Base-by-base conservation (phyloP, 2,888 invertebrate species). In the Pristionchus maxplancki region DNA sequence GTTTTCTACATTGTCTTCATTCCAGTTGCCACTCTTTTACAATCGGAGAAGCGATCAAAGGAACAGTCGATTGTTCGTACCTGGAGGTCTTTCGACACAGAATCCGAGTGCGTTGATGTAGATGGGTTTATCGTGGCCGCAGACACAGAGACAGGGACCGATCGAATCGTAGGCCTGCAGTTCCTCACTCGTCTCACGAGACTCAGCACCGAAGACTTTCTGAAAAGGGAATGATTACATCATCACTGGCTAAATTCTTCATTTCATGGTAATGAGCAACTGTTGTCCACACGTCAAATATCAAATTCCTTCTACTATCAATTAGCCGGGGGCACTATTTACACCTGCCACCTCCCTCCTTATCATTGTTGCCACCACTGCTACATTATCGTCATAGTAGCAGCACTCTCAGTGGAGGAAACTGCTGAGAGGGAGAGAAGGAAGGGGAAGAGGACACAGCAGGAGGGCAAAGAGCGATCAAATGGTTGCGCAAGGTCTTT, bases 21-120 rank as follows among this genome's bases (percentile, higher is more conserved):
- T 8, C 13, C 15, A 53, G 53, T 53, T 53, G 53, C 53, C 20
- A 53, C 53, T 8, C 6, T 17, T 20, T 53, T 11, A 6, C 44
- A 44, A 53, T 53, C 53, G 15, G 1, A 2, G 53, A 53, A 24
- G 2, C 20, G 20, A 53, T 15, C 53, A 53, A 20, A 20, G 20
- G 9, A 20, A 53, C 6, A 5, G 24, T 20, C 0, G 20, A 20
- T 20, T 17, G 2, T 0, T 15, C 82, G 31, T 31, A 84, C 84
- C 84, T 17, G 84, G 84, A 28, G 92, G 67, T 62, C 85, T 88
- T 1, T 90, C 89, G 11, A 90, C 90, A 88, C 93, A 93, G 62
- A 89, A 82, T 40, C 92, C 92, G 84, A 89, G 85, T 1, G 90
- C 88, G 71, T 92, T 91, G 11, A 92, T 82, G 84, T 92, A 93